Conservation (phyloP, 2,113 vertebrate species). For the Leucosticte australis region DNA sequence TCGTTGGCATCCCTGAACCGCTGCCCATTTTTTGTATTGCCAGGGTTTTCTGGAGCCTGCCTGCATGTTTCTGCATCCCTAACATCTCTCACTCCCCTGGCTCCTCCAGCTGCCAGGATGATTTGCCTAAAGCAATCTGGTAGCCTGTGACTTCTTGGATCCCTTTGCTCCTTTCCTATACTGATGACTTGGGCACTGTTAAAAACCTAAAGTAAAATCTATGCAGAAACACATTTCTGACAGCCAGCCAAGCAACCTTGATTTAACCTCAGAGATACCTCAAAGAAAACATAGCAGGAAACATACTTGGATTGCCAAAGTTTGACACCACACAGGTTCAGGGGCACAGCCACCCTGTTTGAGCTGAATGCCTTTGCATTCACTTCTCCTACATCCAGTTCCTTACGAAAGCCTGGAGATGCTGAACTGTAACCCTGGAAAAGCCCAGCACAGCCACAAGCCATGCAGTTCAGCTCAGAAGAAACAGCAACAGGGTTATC, state of each 20-base stretch:
- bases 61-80: neutral
- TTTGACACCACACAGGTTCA: neutral
- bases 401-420: neutral
- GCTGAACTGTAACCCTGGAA: neutral
- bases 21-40: neutral
- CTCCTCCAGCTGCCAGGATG: neutral
- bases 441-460: neutral
- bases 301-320: neutral
- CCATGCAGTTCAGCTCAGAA: neutral
- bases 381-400: neutral
- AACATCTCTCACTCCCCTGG: rapidly evolving
- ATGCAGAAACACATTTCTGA: neutral
- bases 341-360: neutral
- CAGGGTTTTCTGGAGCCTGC: neutral
- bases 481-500: neutral
- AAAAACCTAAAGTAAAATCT: neutral
- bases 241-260: neutral
- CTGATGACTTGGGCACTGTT: neutral
- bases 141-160: neutral
- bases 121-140: neutral
- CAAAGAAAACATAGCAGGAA: neutral
- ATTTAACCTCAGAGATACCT: neutral
- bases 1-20: neutral
- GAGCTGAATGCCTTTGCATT: neutral
- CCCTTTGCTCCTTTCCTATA: neutral